phyloP scores from a whole-genome alignment of 2,888 invertebrate species.

The Helobdella robusta region DNA sequence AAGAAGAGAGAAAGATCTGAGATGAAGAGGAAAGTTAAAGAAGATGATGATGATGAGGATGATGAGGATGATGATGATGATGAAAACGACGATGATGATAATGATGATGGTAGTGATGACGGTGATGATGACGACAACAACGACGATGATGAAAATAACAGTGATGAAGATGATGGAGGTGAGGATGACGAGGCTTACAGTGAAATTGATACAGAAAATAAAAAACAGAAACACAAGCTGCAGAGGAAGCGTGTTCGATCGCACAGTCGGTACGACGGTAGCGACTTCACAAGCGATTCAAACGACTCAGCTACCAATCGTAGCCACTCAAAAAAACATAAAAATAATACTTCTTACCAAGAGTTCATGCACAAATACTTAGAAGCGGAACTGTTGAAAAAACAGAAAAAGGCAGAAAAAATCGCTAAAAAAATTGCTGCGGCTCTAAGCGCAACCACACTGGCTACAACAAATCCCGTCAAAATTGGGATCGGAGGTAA shows the following conservation, averaged over 20 bases:
- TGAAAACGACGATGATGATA: conserved; percentile 22
- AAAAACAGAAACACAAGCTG: not conserved
- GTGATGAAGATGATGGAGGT: conserved; percentile 28
- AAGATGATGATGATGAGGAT: not conserved
- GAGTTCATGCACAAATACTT: too few relatives aligned
- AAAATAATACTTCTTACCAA: too few relatives aligned
- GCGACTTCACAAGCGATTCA: not conserved
- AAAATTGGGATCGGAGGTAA: too few relatives aligned
- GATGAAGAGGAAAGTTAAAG: too few relatives aligned
- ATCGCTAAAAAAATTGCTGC: too few relatives aligned
- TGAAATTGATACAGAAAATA: conserved; percentile 21
- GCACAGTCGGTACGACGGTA: not conserved
- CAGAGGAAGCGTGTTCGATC: not conserved
- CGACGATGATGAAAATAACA: conserved; percentile 26
- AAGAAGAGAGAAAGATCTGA: too few relatives aligned
- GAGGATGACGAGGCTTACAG: conserved; percentile 28
- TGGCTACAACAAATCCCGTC: too few relatives aligned
- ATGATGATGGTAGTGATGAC: conserved; percentile 25
- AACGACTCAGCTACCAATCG: not conserved
- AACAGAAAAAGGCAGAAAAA: too few relatives aligned
- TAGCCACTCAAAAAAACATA: too few relatives aligned
- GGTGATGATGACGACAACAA: conserved; percentile 26
- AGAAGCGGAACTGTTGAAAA: too few relatives aligned
- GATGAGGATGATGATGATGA: conserved; percentile 4
- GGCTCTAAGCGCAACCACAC: too few relatives aligned